Evolutionary conservation across 2,797 vertebrate species (phyloP), one percentile per base, ranked within the genome.

Genomic region (Anniella stebbinsi): DNA sequence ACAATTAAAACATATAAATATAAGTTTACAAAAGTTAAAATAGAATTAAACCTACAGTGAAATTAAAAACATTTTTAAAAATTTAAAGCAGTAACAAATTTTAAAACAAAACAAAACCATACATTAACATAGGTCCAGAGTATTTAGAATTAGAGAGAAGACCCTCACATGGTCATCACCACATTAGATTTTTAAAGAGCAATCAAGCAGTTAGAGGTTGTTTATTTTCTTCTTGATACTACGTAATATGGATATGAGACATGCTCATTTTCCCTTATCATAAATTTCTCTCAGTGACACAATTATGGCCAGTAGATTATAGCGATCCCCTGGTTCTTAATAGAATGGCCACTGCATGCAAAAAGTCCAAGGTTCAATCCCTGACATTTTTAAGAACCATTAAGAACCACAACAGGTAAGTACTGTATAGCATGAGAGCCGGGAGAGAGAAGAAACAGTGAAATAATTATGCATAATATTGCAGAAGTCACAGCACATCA

Each of bases 401-500:
- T 21, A 67, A 51, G 38, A 23, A n/a, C 89, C 76, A 80, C 77
- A 90, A 85, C 8, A 91, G 41, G 12, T 63, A 92, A 80, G 67
- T 54, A 17, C 11, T 63, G 3, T 90, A 89, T 21, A 89, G 18
- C 18, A 48, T 0, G 48, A 80, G 84, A 66, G 57, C 2, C 73
- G 33, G 67, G 87, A 92, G 28, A 23, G 87, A 57, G 84, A 93
- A 88, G 36, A 92, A 67, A 1, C 41, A 87, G 38, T 51, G 70
- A 83, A 93, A 1, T 54, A 87, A 45, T 45, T 15, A 33, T 17
- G 60, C 1, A 4, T 82, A 88, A 13, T 57, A 3, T 3, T 63
- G 70, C 0, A 13, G 91, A 86, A 36, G 15, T 81, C 69, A 69
- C 21, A 91, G 80, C 51, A 91, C 72, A 84, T 8, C 84, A 89